Conservation (phyloP, 2,797 vertebrate species). For the Epinephelus coioides region DNA sequence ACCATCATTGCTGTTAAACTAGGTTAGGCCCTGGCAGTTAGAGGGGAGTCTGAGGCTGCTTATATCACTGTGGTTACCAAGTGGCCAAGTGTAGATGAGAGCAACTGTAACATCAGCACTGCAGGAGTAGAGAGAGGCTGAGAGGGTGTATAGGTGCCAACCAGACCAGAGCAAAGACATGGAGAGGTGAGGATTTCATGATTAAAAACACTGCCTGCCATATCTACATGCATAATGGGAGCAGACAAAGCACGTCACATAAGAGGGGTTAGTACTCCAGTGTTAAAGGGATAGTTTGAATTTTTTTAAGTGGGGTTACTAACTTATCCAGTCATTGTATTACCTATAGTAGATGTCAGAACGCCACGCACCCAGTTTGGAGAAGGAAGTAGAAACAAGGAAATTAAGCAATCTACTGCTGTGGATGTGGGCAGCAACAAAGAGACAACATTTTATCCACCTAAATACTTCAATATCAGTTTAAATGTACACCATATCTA, state of each 20-base stretch:
- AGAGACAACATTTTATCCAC: too few species aligned
- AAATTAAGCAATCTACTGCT: too few species aligned
- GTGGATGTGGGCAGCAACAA: too few species aligned
- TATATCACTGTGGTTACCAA: conserved; percentile 46
- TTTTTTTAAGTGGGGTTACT: too few species aligned
- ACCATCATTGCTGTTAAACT: conserved; percentile 56
- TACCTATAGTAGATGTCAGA: too few species aligned
- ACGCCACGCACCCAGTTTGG: too few species aligned
- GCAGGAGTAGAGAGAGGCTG: neutral
- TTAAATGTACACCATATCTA: too few species aligned
- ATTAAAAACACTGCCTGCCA: neutral
- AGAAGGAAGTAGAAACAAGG: too few species aligned
- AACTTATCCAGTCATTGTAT: too few species aligned
- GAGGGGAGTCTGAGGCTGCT: conserved; percentile 14
- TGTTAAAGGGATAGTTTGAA: too few species aligned
- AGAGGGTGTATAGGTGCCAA: neutral
- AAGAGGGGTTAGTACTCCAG: too few species aligned
- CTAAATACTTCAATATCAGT: too few species aligned
- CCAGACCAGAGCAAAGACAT: neutral
- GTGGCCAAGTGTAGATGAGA: conserved; percentile 25
- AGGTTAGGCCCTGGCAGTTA: conserved; percentile 45
- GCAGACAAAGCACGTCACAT: neutral
- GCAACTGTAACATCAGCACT: neutral
- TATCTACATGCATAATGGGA: neutral
- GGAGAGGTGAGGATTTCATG: neutral